A percentile compares a stretch with the other conserved stretches of the same genome.
Conservation (phyloP, 2,113 vertebrate genomes). For the Sphyrna mokarran region DNA sequence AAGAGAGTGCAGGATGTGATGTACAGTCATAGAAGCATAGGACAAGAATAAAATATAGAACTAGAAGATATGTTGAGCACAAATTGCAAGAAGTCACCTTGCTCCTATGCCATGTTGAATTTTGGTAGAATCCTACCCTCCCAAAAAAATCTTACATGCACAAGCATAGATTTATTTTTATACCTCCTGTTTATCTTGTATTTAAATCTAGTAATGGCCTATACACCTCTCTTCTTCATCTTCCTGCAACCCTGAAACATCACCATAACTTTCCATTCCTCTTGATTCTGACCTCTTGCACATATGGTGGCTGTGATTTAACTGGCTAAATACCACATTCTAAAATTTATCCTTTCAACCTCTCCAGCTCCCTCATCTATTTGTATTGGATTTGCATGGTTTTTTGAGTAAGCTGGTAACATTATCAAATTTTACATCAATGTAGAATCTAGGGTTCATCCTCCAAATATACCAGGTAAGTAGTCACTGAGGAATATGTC, state of each 20-base stretch:
- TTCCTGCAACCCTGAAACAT: not conserved
- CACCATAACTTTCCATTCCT: not conserved
- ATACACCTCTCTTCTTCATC: too few species aligned
- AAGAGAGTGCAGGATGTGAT: too few species aligned
- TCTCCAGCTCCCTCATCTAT: not conserved
- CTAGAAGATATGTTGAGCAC: too few species aligned
- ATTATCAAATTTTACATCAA: not conserved
- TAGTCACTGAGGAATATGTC: not conserved
- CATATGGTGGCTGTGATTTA: too few species aligned
- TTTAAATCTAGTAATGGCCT: too few species aligned
- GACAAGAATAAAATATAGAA: too few species aligned
- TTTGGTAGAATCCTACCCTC: too few species aligned
- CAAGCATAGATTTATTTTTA: not conserved
- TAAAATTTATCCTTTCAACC: not conserved
- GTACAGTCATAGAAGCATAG: too few species aligned
- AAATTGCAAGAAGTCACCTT: too few species aligned
- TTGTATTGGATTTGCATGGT: not conserved
- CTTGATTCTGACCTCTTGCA: not conserved
- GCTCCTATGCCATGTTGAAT: too few species aligned
- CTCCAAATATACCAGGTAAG: not conserved
- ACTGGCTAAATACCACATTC: not conserved
- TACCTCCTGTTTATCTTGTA: not conserved
- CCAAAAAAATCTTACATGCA: too few species aligned
- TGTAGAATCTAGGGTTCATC: not conserved
- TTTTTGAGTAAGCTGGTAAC: not conserved